Evolutionary conservation across 2,113 vertebrate genomes (phyloP).

Genomic region (Gallinago media): DNA sequence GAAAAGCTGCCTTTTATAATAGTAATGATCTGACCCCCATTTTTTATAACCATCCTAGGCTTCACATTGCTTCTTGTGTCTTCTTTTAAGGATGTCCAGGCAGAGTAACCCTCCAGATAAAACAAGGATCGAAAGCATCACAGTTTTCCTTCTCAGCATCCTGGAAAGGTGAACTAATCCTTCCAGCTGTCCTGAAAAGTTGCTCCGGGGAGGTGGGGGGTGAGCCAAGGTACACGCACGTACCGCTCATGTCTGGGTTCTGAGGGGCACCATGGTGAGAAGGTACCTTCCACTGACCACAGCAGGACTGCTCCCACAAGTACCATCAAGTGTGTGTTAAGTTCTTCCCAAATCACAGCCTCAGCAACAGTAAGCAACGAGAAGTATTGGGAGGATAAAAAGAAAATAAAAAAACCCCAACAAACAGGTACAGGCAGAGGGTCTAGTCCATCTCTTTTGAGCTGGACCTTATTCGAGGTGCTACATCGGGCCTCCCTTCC

Average conservation of each 20-base stretch:
- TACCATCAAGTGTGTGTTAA: accelerated
- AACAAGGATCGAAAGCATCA: background rate
- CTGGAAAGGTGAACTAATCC: background rate
- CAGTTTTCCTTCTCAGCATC: accelerated
- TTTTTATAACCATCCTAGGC: background rate
- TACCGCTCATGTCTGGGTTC: background rate
- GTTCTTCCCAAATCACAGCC: background rate
- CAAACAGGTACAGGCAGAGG: background rate
- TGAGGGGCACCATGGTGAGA: accelerated
- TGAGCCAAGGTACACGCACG: accelerated
- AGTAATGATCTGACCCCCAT: background rate
- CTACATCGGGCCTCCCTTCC: accelerated
- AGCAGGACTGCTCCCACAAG: accelerated
- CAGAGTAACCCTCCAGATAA: background rate
- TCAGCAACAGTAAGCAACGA: background rate
- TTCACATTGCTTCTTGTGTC: background rate
- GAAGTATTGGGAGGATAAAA: background rate
- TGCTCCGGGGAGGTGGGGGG: background rate
- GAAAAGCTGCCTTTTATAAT: background rate
- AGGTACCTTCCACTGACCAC: background rate
- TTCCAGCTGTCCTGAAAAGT: background rate
- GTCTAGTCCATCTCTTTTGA: background rate
- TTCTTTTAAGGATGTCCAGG: background rate
- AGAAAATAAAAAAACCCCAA: background rate
- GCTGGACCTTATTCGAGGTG: background rate